These are phyloP conservation scores for Melanargia galathea DNA, from an alignment of 2,888 invertebrate species.

Conservation along the genomic window DNA sequence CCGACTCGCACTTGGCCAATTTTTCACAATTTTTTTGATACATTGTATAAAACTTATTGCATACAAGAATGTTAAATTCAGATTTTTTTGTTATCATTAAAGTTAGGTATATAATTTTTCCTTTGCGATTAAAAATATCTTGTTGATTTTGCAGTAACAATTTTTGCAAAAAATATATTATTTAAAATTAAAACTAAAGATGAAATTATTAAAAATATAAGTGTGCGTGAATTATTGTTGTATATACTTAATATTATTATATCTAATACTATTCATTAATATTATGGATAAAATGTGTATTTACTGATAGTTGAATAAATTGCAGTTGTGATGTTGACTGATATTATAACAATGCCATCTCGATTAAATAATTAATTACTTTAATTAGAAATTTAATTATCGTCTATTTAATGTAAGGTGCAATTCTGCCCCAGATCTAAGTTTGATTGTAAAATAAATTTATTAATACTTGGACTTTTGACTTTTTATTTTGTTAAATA, in stretches of 20 bases:
- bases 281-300: conserved; percentile 25
- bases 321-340: conserved; percentile 71
- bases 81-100: background rate
- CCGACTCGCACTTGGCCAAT: no score
- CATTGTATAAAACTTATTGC: background rate
- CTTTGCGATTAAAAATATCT: background rate
- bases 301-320: conserved; percentile 39
- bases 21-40: no score
- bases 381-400: conserved; percentile 44
- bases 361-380: conserved; percentile 46
- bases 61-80: background rate
- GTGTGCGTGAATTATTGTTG: conserved; percentile 10
- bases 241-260: conserved; percentile 13
- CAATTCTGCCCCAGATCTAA: conserved; percentile 55
- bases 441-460: conserved; percentile 56
- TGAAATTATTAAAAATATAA: background rate
- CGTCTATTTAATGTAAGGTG: conserved; percentile 40
- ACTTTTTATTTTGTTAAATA: conserved; percentile 30
- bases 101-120: background rate
- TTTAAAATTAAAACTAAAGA: background rate
- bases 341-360: conserved; percentile 73
- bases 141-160: background rate
- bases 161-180: conserved; percentile 1
- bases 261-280: conserved; percentile 10
- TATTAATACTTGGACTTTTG: conserved; percentile 43